Conservation (phyloP, 2,113 vertebrate species). For the Camelus dromedarius region DNA sequence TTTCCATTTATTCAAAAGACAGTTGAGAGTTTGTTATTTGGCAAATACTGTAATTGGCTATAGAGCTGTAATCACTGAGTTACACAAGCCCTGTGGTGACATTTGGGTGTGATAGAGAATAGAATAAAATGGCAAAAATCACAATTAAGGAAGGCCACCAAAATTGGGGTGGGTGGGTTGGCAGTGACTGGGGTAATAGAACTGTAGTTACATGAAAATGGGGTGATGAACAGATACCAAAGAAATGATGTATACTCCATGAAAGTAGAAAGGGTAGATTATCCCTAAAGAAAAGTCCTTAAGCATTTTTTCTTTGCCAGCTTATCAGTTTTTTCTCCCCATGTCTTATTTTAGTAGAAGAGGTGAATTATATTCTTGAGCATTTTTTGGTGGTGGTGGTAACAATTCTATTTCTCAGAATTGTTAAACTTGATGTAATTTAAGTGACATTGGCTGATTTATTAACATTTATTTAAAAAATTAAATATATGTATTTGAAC, state of each 20-base stretch:
- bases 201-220: neutral
- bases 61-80: neutral
- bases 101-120: no score
- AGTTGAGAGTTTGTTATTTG: neutral
- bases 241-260: neutral
- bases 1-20: neutral
- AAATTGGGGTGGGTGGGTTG: fast-evolving
- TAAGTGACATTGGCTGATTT: neutral
- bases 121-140: neutral
- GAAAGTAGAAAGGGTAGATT: neutral
- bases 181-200: neutral
- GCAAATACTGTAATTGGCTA: neutral
- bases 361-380: neutral
- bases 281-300: neutral
- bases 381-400: neutral
- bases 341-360: neutral
- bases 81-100: neutral
- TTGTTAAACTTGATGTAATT: neutral
- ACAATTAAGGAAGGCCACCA: neutral
- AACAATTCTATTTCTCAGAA: neutral
- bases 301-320: neutral
- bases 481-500: neutral
- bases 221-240: neutral
- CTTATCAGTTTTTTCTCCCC: neutral
- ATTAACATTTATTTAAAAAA: neutral